Evolutionary conservation across 2,113 vertebrate genomes (phyloP), one percentile per base, ranked within the genome.

Genomic region (Planiliza haematocheilus): DNA sequence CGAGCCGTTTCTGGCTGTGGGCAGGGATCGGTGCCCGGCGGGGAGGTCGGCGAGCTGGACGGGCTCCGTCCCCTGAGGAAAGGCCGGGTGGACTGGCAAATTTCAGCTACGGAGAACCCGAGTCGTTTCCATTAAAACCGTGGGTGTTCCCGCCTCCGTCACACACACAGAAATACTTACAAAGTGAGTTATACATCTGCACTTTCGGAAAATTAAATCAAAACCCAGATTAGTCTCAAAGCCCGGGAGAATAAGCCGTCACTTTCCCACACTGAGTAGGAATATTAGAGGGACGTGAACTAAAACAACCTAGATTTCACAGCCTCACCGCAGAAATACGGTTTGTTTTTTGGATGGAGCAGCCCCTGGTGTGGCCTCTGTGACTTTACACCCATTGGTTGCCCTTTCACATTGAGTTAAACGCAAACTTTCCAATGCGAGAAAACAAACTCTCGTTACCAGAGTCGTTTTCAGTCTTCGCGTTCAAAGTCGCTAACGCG

Each of bases 341-440:
- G 66, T 56, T 74, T 77, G 69, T 71, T 79, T 30, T 81, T 77
- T 48, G 43, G 37, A 81, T 83, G 69, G 74, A 77, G 79, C 68
- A 66, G 77, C 42, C 7, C 52, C 4, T 30, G 46, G 41, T 43
- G 45, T n/a, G 71, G 56, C 55, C 79, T 78, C 30, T 56, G 62
- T 69, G 30, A 58, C 60, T 63, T 78, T 20, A 67, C 49, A 61
- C 64, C 24, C 48, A 14, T 59, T 63, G 5, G 30, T 8, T 67
- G 66, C 43, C 37, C 18, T 52, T 38, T 56, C 10, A 18, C 52
- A 58, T 36, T 43, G 56, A 48, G 56, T 69, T 65, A 62, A 36
- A 20, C 17, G 53, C 41, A 73, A 79, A 68, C 69, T 63, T 8
- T 51, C 2, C 46, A 69, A 58, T 60, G 14, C 56, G 80, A 65